These are phyloP conservation scores for Agriopis marginaria DNA, from an alignment of 2,888 invertebrate genomes.

Conservation along the genomic window DNA sequence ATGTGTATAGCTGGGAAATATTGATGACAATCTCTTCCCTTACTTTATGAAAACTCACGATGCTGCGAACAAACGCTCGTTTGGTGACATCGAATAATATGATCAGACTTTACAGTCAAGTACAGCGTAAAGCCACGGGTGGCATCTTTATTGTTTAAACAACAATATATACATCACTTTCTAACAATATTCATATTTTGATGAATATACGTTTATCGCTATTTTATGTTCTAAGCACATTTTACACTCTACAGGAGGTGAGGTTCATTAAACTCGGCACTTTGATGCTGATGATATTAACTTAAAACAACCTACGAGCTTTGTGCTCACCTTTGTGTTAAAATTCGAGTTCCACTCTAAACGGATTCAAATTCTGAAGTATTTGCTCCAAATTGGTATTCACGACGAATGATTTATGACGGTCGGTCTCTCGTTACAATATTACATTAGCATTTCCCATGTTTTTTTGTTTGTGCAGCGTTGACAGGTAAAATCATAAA, in stretches of 20 bases:
- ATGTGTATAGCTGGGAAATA: background rate
- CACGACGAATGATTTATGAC: conserved; percentile 62
- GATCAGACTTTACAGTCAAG: conserved; percentile 31
- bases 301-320: background rate
- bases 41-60: conserved; percentile 4
- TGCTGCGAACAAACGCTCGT: background rate
- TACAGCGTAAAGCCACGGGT: conserved; percentile 39
- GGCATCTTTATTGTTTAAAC: conserved; percentile 39
- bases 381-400: conserved; percentile 62
- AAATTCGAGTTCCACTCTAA: conserved; percentile 14
- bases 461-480: conserved; percentile 57
- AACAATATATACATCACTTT: conserved; percentile 47
- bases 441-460: conserved; percentile 57
- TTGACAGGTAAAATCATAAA: conserved; percentile 67
- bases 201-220: conserved; percentile 50
- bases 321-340: conserved; percentile 21
- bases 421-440: conserved; percentile 56
- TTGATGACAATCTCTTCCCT: background rate
- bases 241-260: conserved; percentile 50
- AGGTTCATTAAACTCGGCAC: conserved; percentile 55
- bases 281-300: conserved; percentile 29
- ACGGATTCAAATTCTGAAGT: conserved; percentile 6
- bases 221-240: conserved; percentile 50
- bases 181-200: conserved; percentile 48
- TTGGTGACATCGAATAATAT: conserved; percentile 30